Evolutionary conservation across 2,888 invertebrate species (phyloP).

Genomic region (Hyles lineata): DNA sequence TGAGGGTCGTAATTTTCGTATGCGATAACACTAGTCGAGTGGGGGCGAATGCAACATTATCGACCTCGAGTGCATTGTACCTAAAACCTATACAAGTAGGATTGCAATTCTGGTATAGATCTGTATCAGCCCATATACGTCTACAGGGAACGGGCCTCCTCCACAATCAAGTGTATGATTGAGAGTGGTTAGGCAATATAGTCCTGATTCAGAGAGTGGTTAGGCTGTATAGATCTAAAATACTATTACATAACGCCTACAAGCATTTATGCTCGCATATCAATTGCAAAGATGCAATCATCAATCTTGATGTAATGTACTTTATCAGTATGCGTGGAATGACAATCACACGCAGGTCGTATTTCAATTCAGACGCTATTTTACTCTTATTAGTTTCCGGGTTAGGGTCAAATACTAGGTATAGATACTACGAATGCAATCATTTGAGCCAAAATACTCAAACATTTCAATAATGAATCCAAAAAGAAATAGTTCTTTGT

Average conservation of each 20-base stretch:
- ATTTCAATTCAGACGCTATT: not conserved
- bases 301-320: not conserved
- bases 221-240: constrained; percentile 20
- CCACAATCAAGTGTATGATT: no score
- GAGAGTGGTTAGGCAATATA: no score
- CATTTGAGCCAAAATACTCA: no score
- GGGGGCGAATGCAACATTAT: constrained; percentile 1
- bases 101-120: not conserved
- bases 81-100: not conserved
- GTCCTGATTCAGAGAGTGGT: no score
- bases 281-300: not conserved
- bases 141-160: no score
- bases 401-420: not conserved
- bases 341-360: not conserved
- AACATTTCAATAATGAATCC: not conserved
- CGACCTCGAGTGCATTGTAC: constrained; percentile 18
- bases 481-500: not conserved
- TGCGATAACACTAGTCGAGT: not conserved
- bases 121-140: no score
- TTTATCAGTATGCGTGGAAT: not conserved
- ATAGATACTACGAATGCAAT: not conserved
- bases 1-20: constrained; percentile 55
- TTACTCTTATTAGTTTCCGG: not conserved
- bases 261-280: not conserved
- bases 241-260: not conserved